Evolutionary conservation across 1,140 invertebrate species (phyloP), one percentile per base, ranked within the genome.

Genomic region (Pissodes strobi): DNA sequence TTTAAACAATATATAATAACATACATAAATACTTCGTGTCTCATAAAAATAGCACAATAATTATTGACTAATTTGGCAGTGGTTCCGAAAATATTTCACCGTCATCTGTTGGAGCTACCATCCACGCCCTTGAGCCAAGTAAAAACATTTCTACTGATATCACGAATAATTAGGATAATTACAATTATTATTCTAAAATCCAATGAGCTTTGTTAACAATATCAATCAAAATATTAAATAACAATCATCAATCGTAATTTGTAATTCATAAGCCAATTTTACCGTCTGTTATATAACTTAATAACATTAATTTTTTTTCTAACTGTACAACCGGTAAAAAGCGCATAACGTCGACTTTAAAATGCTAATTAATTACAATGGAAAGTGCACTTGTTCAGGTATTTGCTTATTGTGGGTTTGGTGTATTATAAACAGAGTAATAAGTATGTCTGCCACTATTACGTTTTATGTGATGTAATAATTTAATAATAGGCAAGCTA

Each of bases 321-420:
- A 39, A 39, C 38, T 4, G 38, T 39, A n/a, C 25, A n/a, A 41
- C n/a, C 53, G 17, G 51, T 34, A 34, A 39, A 17, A 39, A 6
- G 17, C 13, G 23, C 51, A 39, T 34, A 56, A 56, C 41, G 38
- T 39, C 15, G 13, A 38, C 25, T 39, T 23, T 39, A 27, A 41
- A 39, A 43, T 43, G 39, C 37, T 43, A 39, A 43, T n/a, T n/a
- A n/a, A n/a, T 43, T 23, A 17, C n/a, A 41, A 38, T 34, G 34
- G 27, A 39, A 53, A 34, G 27, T 37, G 23, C 37, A 56, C 39
- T 43, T 56, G 37, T 23, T 25, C 2, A 56, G 53, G 21, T 41
- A 39, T 43, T 43, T 56, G 21, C 37, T 43, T 39, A 27, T 56
- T 43, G 30, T 56, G 39, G 37, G 53, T 41, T 43, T 25, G 37